Evolutionary conservation across 1,140 invertebrate species (phyloP), one percentile per base, ranked within the genome.

Genomic region (Hetaerina americana): DNA sequence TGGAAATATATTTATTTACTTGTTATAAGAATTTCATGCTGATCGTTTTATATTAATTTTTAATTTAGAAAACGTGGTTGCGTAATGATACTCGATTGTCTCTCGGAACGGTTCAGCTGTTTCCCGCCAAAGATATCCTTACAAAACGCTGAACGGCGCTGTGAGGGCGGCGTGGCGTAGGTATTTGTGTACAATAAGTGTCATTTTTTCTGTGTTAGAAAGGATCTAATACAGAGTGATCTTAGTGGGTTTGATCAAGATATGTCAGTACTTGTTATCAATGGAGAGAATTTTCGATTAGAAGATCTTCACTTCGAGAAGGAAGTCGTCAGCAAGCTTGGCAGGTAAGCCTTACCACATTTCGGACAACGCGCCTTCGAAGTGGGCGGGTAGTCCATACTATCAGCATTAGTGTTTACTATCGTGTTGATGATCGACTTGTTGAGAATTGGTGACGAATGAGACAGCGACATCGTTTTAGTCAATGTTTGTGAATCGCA

Each of bases 81-180:
- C 70, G 18, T 24, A 28, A 18, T 26, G 31, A 40, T 40, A 26
- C 26, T 57, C 2, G 70, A n/a, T 22, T 29, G 22, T 31, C 22
- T 57, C 40, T n/a, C 40, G 40, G 26, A 18, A 68, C 31, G 15
- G 22, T 85, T 86, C 85, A 87, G 85, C 85, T 87, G 85, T 87
- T 87, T 87, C 85, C 85, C 85, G 85, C 85, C 85, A 86, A 85
- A 83, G 81, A 80, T 80, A 81, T 83, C 84, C 84, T 10, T 57
- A 84, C 84, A 83, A 83, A 84, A 83, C 80, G 79, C 81, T 81
- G 80, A 78, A 79, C 81, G 82, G 82, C 70, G 67, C 75, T 68
- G 71, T 72, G 70, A 67, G 57, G 66, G 74, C 66, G 72, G 72
- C 71, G 69, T 68, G 29, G 28, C 28, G 66, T 69, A 27, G 66